These are phyloP conservation scores for Drosophila cognata DNA, from an alignment of 2,888 invertebrate genomes.

Conservation along the genomic window DNA sequence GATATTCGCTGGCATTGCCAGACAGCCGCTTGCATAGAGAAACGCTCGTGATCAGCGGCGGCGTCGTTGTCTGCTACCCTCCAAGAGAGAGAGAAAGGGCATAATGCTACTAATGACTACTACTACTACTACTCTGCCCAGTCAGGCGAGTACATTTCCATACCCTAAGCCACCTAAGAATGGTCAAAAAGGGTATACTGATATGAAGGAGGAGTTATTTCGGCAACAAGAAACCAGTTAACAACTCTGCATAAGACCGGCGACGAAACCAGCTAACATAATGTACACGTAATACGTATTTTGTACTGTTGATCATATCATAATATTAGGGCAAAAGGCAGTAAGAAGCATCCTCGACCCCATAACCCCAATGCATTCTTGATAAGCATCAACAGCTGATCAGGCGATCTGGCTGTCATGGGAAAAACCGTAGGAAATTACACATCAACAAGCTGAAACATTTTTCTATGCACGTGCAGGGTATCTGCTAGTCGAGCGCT, in stretches of 20 bases:
- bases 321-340: neutral
- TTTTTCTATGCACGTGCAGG: neutral
- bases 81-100: constrained; percentile 10
- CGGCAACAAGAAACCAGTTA: neutral
- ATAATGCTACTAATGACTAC: constrained; percentile 2
- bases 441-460: neutral
- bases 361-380: neutral
- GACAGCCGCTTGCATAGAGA: constrained; percentile 64
- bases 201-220: neutral
- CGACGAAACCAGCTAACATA: neutral
- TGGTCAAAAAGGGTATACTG: neutral
- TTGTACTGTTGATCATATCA: neutral
- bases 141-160: neutral
- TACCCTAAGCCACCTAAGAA: neutral
- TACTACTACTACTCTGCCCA: neutral
- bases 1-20: constrained; percentile 32
- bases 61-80: constrained; percentile 34
- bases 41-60: constrained; percentile 68
- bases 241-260: neutral
- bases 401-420: neutral
- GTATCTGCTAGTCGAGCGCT: neutral
- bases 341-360: neutral
- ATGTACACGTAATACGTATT: neutral
- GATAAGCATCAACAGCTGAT: neutral
- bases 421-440: neutral